Base-by-base conservation (phyloP, 2,113 vertebrate genomes). In the Andinoacara biseriatus region DNA sequence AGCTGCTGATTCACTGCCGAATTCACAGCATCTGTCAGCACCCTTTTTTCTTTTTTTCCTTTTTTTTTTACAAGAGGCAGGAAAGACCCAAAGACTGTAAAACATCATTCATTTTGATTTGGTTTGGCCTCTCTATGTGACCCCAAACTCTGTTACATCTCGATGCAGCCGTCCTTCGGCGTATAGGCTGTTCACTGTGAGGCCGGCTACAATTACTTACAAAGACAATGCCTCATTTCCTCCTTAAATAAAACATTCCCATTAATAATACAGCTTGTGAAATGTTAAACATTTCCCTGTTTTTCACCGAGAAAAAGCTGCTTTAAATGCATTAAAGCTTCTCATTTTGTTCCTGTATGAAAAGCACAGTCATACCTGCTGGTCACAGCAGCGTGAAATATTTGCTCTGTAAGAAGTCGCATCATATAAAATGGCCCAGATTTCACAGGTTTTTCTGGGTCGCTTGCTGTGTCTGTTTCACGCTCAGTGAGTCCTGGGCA, bases 191-290 rank as follows among this genome's bases (percentile, higher is more conserved):
- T n/a, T 86, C 82, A 57, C 76, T 3, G 59, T 5, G 56, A 17
- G 35, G 59, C 26, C 18, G 6, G 61, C 74, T 78, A 60, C 80
- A 52, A 13, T 86, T 79, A 80, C 86, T 72, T n/a, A 26, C 58
- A 26, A 74, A 79, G 80, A 26, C 82, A 20, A 84, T 59, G 60
- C 76, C 76, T 86, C n/a, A 46, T 74, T 87, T 89, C 78, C 76
- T 63, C 40, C 40, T 18, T 90, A 74, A 89, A 90, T 90, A 86
- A 90, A 87, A 88, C 83, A 87, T 78, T 3, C 10, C 22, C 22
- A 59, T 87, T 7, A 85, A 80, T 87, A 76, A 89, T 87, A 17
- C 82, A 83, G 3, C 69, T 17, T 2, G 17, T 43, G 49, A 77
- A 58, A 57, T 10, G 0, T 24, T 58, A 75, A 81, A 84, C 62